Evolutionary conservation across 2,113 vertebrate genomes (phyloP).

Genomic region (Sterna hirundo): DNA sequence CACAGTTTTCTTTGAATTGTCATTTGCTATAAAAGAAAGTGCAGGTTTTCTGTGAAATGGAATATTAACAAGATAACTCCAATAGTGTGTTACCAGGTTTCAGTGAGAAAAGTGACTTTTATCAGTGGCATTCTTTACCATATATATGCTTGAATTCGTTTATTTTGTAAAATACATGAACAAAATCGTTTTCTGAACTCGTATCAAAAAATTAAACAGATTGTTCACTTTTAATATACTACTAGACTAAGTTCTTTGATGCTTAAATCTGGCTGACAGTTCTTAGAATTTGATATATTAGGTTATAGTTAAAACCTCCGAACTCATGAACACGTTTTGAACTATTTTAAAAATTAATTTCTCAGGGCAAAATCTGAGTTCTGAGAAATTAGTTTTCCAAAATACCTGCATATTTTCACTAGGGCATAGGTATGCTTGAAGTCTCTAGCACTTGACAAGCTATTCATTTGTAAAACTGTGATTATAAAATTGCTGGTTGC

Average conservation of each 20-base stretch:
- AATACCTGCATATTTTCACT: background rate
- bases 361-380: background rate
- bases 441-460: background rate
- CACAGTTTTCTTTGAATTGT: background rate
- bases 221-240: background rate
- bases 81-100: background rate
- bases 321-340: background rate
- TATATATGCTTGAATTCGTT: background rate
- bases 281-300: background rate
- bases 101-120: background rate
- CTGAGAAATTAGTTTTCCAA: background rate
- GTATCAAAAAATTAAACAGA: background rate
- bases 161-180: background rate
- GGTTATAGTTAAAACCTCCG: background rate
- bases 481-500: background rate
- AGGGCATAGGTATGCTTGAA: background rate
- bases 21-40: background rate
- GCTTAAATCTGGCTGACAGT: background rate
- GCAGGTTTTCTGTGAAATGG: background rate
- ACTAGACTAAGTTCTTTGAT: background rate
- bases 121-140: background rate
- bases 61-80: background rate
- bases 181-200: background rate
- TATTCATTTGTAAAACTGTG: background rate
- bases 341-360: background rate